Base-by-base conservation (phyloP, 2,888 invertebrate species). In the Myathropa florea region DNA sequence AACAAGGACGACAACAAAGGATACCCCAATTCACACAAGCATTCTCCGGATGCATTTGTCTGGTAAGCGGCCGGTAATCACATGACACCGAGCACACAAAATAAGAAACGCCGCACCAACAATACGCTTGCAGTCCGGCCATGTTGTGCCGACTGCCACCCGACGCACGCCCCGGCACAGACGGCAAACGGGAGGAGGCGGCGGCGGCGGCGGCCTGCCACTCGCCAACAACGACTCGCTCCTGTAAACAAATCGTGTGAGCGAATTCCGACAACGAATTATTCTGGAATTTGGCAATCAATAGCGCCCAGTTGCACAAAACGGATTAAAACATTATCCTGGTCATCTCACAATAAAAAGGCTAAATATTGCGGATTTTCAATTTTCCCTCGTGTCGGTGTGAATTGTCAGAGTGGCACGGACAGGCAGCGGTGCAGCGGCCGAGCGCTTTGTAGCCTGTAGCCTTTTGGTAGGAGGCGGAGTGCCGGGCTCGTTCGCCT, bases 291-390 rank as follows among this genome's bases (percentile, higher is more conserved):
- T 86, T 79, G 83, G 75, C 83, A 86, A 86, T 83, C 86, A 86
- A 86, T 86, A 83, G 78, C 86, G 78, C 73, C 75, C 86, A 86
- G 86, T 86, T 75, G 86, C 78, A 79, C 70, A 83, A 86, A 75
- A 78, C 71, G 86, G 86, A 86, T 86, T 86, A 79, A 86, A 86
- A 75, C 83, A 86, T 86, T 86, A 86, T 86, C 86, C 83, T 86
- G 86, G 86, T 86, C 86, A 79, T 83, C 86, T 86, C 78, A 83
- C 86, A 86, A 78, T 83, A 86, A 86, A 86, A 86, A 86, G 83
- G 83, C 86, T 86, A 86, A 86, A 83, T 86, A 86, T 86, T 83
- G 86, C 86, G 83, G 83, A 86, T 86, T 86, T 86, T 83, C 86
- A 86, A 75, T 83, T 86, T 83, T 83, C 78, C 61, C 64, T 83